Evolutionary conservation across 2,797 vertebrate genomes (phyloP).

Genomic region (Falco novaeseelandiae): DNA sequence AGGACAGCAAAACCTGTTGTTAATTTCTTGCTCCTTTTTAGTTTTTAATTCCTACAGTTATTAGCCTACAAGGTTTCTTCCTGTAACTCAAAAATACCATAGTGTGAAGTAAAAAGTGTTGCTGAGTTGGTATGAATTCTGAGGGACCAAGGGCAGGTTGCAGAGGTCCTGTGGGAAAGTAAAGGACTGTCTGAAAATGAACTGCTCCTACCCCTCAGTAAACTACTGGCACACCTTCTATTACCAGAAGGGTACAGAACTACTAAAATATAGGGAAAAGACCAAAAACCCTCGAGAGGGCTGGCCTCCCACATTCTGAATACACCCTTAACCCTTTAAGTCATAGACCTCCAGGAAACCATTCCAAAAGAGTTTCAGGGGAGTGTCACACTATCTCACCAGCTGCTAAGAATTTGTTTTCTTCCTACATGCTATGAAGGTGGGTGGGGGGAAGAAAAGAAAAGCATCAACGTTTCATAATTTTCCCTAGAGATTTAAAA

Average conservation of each 20-base stretch:
- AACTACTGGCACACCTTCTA: not conserved
- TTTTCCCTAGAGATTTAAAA: not conserved
- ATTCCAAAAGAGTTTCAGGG: not conserved
- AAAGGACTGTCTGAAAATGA: not conserved
- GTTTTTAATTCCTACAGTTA: not conserved
- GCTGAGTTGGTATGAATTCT: not conserved
- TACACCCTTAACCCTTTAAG: not conserved
- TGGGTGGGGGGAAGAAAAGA: not conserved
- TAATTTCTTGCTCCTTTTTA: not conserved
- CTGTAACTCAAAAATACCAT: not conserved
- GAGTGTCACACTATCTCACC: not conserved
- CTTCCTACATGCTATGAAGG: not conserved
- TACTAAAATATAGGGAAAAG: not conserved
- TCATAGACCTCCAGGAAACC: not conserved
- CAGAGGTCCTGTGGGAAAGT: not conserved
- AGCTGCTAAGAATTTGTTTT: not conserved
- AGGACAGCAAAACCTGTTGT: not conserved
- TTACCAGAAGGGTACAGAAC: not conserved
- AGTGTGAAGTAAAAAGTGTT: not conserved
- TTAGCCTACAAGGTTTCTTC: not conserved
- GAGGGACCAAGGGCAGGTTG: not conserved
- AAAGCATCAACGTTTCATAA: fast-evolving
- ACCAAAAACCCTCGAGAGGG: not conserved
- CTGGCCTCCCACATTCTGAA: not conserved
- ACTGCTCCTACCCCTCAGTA: not conserved